Evolutionary conservation across 2,797 vertebrate species (phyloP).

Genomic region (Gallinago solitaria): DNA sequence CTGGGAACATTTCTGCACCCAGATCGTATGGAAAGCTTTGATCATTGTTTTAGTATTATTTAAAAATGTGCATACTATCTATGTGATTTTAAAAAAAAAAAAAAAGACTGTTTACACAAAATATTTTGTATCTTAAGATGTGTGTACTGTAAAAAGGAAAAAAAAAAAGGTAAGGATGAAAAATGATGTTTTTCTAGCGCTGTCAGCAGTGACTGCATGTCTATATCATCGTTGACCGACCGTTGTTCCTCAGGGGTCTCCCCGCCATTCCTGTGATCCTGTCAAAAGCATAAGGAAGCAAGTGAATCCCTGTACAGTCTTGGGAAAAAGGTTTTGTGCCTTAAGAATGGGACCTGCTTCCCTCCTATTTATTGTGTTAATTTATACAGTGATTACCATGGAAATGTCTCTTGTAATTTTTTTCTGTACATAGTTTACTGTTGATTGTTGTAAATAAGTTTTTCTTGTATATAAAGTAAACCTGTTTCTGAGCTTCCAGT

Average conservation of each 20-base stretch:
- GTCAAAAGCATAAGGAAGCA: conserved; percentile 25
- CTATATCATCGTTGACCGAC: background rate
- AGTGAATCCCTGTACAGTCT: conserved; percentile 44
- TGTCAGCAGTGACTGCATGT: conserved; percentile 49
- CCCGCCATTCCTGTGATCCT: conserved; percentile 55
- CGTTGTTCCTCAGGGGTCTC: conserved; percentile 67
- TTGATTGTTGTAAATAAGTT: conserved; percentile 71
- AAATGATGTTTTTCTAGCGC: conserved; percentile 50
- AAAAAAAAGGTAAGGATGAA: conserved; percentile 4
- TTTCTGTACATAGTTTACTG: conserved; percentile 73
- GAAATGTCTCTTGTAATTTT: conserved; percentile 60
- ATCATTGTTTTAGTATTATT: conserved; percentile 42
- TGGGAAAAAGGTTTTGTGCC: conserved; percentile 73
- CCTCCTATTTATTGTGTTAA: conserved; percentile 82
- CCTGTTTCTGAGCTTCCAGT: conserved; percentile 64
- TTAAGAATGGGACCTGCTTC: conserved; percentile 66
- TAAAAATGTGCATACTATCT: conserved; percentile 28
- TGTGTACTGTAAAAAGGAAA: conserved; percentile 65
- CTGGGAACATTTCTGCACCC: background rate
- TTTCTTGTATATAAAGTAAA: conserved; percentile 77
- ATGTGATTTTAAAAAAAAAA: conserved; percentile 38
- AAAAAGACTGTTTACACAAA: conserved; percentile 70
- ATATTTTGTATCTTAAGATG: conserved; percentile 53
- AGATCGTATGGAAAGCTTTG: background rate
- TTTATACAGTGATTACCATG: conserved; percentile 75